Conservation (phyloP, 2,888 invertebrate genomes). For the Drosophila austrosaltans region DNA sequence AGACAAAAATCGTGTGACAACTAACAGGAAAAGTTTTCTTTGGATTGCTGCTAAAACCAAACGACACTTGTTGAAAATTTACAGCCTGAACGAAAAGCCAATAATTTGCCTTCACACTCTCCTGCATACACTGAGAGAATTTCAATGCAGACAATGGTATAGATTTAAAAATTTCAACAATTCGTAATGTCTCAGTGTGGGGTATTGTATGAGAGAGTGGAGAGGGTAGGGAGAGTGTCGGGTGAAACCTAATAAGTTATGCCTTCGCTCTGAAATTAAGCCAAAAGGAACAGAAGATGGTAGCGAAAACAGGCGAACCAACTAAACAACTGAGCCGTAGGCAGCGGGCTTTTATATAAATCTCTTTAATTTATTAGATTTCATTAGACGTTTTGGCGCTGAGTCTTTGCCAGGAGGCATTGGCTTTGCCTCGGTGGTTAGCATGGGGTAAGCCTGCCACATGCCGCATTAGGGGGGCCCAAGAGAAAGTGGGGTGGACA, state of each 20-base stretch:
- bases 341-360: conserved; percentile 71
- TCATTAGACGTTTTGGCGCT: conserved; percentile 75
- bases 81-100: conserved; percentile 54
- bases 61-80: conserved; percentile 63
- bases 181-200: background rate
- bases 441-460: conserved; percentile 8
- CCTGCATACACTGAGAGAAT: conserved; percentile 30
- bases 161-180: too few species aligned
- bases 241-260: conserved; percentile 28
- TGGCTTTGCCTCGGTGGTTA: conserved; percentile 2
- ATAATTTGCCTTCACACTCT: conserved; percentile 47
- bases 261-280: conserved; percentile 26
- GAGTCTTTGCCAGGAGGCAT: conserved; percentile 42
- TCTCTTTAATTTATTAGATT: conserved; percentile 78
- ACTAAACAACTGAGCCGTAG: conserved; percentile 40
- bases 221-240: background rate
- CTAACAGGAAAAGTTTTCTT: conserved; percentile 52
- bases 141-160: background rate
- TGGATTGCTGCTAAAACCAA: conserved; percentile 17
- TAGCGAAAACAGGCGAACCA: conserved; percentile 7
- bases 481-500: too few species aligned
- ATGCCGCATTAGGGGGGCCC: conserved; percentile 12
- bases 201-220: background rate
- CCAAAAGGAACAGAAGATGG: conserved; percentile 19
- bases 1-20: conserved; percentile 62